phyloP scores from a whole-genome alignment of 2,888 invertebrate genomes.

The Cheilosia soror region DNA sequence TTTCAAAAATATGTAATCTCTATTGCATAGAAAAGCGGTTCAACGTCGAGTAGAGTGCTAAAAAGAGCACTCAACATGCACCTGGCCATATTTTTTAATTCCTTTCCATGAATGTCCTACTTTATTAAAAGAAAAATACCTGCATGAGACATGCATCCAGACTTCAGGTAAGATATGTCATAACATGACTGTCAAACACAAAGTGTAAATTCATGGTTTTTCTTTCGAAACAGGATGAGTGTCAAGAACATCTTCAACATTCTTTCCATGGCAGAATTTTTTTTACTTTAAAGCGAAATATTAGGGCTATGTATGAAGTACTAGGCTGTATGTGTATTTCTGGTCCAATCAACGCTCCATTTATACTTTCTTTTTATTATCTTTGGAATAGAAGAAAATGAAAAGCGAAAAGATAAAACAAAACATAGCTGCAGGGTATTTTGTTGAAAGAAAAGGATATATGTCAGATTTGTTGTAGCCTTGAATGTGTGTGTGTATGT shows the following conservation, averaged over 20 bases:
- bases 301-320: constrained; percentile 37
- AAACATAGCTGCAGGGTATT: constrained; percentile 45
- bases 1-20: no score
- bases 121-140: no score
- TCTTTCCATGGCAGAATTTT: constrained; percentile 20
- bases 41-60: no score
- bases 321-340: constrained; percentile 34
- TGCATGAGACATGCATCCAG: neutral
- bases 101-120: neutral
- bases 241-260: constrained; percentile 52
- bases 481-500: constrained; percentile 18
- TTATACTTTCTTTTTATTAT: constrained; percentile 50
- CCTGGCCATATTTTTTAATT: neutral
- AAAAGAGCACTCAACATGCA: neutral
- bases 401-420: constrained; percentile 38
- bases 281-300: constrained; percentile 23
- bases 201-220: neutral
- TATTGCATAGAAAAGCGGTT: no score
- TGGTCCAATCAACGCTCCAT: constrained; percentile 56
- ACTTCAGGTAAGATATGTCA: constrained; percentile 13
- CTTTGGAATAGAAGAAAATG: constrained; percentile 32
- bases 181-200: constrained; percentile 4
- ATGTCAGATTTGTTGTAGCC: constrained; percentile 59
- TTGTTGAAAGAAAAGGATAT: constrained; percentile 41
- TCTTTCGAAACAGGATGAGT: constrained; percentile 28